Evolutionary conservation across 2,888 invertebrate genomes (phyloP).

Genomic region (Clusia tigrina): DNA sequence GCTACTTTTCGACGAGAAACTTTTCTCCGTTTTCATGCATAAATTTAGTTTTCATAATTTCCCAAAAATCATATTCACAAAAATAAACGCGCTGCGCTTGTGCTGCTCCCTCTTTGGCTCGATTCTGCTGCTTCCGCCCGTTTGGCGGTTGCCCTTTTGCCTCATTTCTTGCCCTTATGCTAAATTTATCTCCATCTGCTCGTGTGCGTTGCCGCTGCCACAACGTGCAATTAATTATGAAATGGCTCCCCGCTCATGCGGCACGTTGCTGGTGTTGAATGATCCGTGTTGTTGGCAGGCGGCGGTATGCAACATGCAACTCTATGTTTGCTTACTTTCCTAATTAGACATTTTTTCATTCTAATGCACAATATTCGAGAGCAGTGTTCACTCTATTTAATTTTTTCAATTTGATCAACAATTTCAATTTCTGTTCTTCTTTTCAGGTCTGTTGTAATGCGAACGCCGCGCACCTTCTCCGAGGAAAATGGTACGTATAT

Average conservation of each 20-base stretch:
- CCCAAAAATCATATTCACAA: not conserved
- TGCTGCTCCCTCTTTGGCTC: too few species aligned
- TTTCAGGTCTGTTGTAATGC: slow-evolving; percentile 63
- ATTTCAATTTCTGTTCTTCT: slow-evolving; percentile 21
- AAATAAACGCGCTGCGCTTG: too few species aligned
- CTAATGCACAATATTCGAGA: not conserved
- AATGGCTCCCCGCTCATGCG: slow-evolving; percentile 18
- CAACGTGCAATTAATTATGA: slow-evolving; percentile 38
- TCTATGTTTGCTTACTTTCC: slow-evolving; percentile 8
- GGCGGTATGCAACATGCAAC: slow-evolving; percentile 9
- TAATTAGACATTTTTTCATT: slow-evolving; percentile 17
- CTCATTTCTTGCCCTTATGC: slow-evolving; percentile 1
- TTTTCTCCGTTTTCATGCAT: not conserved
- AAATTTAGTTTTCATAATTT: not conserved
- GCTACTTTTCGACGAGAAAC: not conserved
- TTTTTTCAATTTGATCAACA: slow-evolving; percentile 23
- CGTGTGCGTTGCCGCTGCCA: slow-evolving; percentile 21
- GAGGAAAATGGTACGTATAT: slow-evolving; percentile 62
- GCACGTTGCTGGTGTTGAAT: slow-evolving; percentile 27
- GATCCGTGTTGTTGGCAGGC: slow-evolving; percentile 31
- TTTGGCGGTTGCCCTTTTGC: not conserved
- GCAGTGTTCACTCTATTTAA: not conserved
- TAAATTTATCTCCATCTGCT: slow-evolving; percentile 10
- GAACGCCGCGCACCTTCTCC: slow-evolving; percentile 59
- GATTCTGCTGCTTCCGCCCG: too few species aligned